Conservation (phyloP, 2,888 invertebrate genomes). For the Kryphioiulus occultus region DNA sequence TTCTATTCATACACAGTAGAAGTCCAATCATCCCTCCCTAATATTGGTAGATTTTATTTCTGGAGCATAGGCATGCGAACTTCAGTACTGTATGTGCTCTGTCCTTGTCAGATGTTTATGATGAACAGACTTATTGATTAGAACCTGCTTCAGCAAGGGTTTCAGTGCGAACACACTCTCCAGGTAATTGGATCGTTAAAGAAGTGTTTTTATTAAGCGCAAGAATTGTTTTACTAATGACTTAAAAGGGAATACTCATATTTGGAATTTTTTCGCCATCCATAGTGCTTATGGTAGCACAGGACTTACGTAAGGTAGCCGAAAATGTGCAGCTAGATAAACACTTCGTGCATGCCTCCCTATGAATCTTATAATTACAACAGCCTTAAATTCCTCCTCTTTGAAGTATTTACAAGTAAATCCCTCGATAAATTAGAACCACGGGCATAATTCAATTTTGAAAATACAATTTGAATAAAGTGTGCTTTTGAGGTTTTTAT, state of each 20-base stretch:
- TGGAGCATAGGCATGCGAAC: too few relatives aligned
- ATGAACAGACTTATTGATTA: not conserved
- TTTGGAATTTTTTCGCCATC: not conserved
- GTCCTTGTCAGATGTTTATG: not conserved
- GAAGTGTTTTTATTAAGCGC: conserved; percentile 30
- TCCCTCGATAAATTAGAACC: conserved; percentile 35
- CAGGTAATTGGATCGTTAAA: conserved; percentile 18
- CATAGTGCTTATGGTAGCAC: not conserved
- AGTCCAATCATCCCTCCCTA: too few relatives aligned
- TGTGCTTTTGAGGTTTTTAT: conserved; percentile 6
- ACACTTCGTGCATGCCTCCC: not conserved
- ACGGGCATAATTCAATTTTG: not conserved
- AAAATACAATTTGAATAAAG: conserved; percentile 11
- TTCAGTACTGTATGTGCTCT: too few relatives aligned
- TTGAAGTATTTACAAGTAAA: conserved; percentile 11
- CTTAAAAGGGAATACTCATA: conserved; percentile 13
- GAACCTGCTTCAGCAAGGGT: not conserved
- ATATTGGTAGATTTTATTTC: too few relatives aligned
- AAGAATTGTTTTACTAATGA: conserved; percentile 26
- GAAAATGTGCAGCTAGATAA: not conserved
- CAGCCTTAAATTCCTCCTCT: not conserved
- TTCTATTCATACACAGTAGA: too few relatives aligned
- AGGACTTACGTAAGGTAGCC: not conserved
- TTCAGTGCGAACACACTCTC: not conserved
- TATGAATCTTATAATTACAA: not conserved